Base-by-base conservation (phyloP, 2,888 invertebrate species). In the Tinea semifulvella region DNA sequence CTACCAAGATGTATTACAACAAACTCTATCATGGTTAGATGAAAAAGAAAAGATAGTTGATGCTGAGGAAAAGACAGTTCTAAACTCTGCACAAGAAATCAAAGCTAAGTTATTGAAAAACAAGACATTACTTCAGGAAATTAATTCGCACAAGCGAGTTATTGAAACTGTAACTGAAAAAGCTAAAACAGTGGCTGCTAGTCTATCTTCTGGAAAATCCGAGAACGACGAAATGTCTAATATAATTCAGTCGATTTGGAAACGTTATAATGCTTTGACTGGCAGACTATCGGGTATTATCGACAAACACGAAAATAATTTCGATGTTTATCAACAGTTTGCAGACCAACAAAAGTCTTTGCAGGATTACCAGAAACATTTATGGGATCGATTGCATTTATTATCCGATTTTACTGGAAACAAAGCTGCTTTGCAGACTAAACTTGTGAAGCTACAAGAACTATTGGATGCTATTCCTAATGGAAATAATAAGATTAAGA, bases 111-210 rank as follows among this genome's bases (percentile, higher is more conserved):
- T 95, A 27, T 77, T 93, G 20, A 95, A 95, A 66, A 89, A 91
- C 58, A 95, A 93, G 84, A 90, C 92, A 0, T 82, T 89, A 39
- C 84, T 92, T 44, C 96, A 97, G 75, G 97, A 98, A 72, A 92
- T 96, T 17, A 77, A 88, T 46, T 91, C 95, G 0, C 93, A 97
- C 61, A 96, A 96, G 64, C 84, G 95, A 52, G 89, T 96, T 3
- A 89, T 97, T 31, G 96, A 97, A 73, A 89, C 91, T 3, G 88
- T 96, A 1, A 90, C 90, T 5, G 96, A 96, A 59, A 96, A 96
- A 67, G 94, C 94, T 0, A 88, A 89, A 53, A 84, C 84, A 13
- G 84, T 90, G 2, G 82, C 88, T 43, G 80, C 87, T 50, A 84
- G 82, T 36, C 74, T 84, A 26, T 79, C 83, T 55, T 73, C 77